These are phyloP conservation scores for Matsumurasca onukii DNA, from an alignment of 1,140 invertebrate species.

Conservation along the genomic window DNA sequence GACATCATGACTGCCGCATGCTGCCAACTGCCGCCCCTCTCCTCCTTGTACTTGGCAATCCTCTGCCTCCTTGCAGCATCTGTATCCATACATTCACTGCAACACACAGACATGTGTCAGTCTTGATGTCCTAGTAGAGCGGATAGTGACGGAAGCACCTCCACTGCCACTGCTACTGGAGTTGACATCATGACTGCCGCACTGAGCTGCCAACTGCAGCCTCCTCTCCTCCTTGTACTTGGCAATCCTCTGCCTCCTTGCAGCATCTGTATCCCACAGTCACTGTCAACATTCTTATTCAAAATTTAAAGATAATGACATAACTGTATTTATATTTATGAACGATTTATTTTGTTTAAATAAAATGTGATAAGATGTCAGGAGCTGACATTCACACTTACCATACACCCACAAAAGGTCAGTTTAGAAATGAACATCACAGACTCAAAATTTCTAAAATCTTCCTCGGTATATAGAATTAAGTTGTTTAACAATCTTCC, in stretches of 20 bases:
- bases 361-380: too few species aligned
- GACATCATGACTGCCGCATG: conserved; percentile 40
- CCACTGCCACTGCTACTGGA: background rate
- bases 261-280: background rate
- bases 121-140: conserved; percentile 69
- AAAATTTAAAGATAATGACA: background rate
- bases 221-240: conserved; percentile 66
- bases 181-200: conserved; percentile 34
- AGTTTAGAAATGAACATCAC: too few species aligned
- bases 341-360: too few species aligned
- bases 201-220: conserved; percentile 56
- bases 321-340: background rate
- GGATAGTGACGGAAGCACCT: conserved; percentile 36
- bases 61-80: conserved; percentile 45
- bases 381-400: too few species aligned
- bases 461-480: too few species aligned
- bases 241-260: conserved; percentile 54
- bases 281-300: too few species aligned
- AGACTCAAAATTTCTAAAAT: too few species aligned
- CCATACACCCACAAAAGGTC: too few species aligned
- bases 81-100: conserved; percentile 18
- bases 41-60: conserved; percentile 65
- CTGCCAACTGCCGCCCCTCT: conserved; percentile 59
- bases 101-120: conserved; percentile 43
- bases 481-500: too few species aligned